Evolutionary conservation across 1,140 invertebrate species (phyloP), one percentile per base, ranked within the genome.

Genomic region (Holcopasites calliopsidis): DNA sequence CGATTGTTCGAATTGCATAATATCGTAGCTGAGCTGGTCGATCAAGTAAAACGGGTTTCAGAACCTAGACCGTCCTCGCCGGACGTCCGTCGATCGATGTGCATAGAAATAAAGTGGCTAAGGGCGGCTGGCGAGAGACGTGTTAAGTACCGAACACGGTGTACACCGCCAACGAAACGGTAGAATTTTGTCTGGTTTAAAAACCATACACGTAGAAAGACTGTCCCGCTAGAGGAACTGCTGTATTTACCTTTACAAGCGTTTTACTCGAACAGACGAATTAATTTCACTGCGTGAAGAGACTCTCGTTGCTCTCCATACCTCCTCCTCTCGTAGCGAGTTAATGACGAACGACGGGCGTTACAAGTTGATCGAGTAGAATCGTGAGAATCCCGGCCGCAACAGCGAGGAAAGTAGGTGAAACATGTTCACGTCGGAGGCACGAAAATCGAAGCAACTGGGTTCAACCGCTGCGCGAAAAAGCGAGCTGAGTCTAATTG

Each of bases 1-100:
- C n/a, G 33, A 61, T 52, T 16, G 69, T 72, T 72, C 52, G 57
- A 28, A 33, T 40, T 72, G 58, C 58, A 40, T 72, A 72, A 72
- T 40, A n/a, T 21, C 23, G 23, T 4, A 0, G 26, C 11, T 3
- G 23, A 8, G 16, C 33, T 40, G 6, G 42, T 18, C 47, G 31
- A 52, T 49, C 68, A 21, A 21, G 31, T 44, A 11, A 13, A 61
- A 72, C 69, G 13, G 23, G 69, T 72, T 62, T 62, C 23, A 28
- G 31, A 50, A 8, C 33, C 0, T 38, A n/a, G 18, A 62, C 10
- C 2, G 18, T 64, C 26, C 44, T 47, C 3, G 44, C 13, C 44
- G 44, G 16, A n/a, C n/a, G n/a, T n/a, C 28, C n/a, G 23, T 31
- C 44, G 55, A 38, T 72, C 35, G 47, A 35, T 35, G n/a, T n/a